A percentile compares a stretch with the other conserved stretches of the same genome.
Conservation (phyloP, 2,797 vertebrate genomes). For the Enteromius fasciolatus region DNA sequence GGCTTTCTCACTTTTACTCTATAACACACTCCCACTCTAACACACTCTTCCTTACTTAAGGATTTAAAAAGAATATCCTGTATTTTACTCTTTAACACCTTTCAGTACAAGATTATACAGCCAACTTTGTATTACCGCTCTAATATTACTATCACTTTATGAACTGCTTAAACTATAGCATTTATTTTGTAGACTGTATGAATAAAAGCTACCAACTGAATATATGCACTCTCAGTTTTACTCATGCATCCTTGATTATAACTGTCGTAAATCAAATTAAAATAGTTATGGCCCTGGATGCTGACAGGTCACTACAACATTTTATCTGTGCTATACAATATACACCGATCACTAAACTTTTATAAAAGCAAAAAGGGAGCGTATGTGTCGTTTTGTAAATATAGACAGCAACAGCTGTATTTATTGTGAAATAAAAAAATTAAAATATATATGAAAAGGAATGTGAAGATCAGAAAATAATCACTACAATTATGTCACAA, state of each 20-base stretch:
- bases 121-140: background rate
- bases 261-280: background rate
- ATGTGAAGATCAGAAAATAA: background rate
- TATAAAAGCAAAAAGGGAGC: background rate
- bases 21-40: conserved; percentile 8
- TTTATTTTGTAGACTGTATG: background rate
- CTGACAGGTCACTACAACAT: background rate
- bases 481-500: background rate
- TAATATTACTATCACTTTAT: background rate
- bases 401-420: background rate
- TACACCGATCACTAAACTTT: background rate
- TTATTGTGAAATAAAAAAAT: background rate
- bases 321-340: background rate
- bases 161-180: background rate
- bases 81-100: background rate
- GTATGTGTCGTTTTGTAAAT: background rate
- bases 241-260: background rate
- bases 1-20: background rate
- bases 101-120: background rate
- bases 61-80: background rate
- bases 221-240: background rate
- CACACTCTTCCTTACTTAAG: background rate
- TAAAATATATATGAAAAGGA: conserved; percentile 11
- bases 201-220: background rate
- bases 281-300: background rate